Percentiles rank a stretch among this genome's conserved stretches.
phyloP scores from a whole-genome alignment of 2,113 vertebrate species.

The Neodon shergylaensis region DNA sequence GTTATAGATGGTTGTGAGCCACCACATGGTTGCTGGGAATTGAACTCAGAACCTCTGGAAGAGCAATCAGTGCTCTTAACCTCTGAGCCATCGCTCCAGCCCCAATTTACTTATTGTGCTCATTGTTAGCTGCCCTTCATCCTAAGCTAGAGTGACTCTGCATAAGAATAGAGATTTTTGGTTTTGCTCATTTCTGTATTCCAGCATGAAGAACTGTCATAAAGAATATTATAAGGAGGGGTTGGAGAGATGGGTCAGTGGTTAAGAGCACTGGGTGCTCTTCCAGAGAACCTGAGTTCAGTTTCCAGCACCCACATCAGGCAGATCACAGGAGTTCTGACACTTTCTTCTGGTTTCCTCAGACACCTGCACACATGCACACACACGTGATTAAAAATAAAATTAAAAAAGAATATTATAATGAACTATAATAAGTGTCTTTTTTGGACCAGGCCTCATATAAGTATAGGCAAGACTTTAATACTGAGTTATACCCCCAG shows the following conservation, averaged over 20 bases:
- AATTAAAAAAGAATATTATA: not conserved
- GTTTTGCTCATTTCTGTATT: not conserved
- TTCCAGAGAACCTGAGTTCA: not conserved
- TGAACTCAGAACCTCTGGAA: no score
- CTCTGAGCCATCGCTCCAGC: no score
- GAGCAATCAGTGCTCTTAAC: no score
- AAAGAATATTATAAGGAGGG: not conserved
- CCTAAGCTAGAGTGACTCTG: not conserved
- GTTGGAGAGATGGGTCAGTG: not conserved
- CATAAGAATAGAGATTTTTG: not conserved
- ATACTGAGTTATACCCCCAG: not conserved
- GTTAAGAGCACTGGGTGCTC: not conserved
- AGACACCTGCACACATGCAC: not conserved
- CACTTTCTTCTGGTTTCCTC: not conserved
- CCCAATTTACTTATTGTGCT: not conserved
- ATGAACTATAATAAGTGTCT: not conserved
- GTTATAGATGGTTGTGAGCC: no score
- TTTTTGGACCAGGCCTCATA: not conserved
- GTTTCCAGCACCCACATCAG: not conserved
- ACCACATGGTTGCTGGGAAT: no score
- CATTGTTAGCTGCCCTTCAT: not conserved
- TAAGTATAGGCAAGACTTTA: not conserved
- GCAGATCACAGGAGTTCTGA: not conserved
- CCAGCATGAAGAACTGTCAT: not conserved
- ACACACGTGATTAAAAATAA: not conserved